These are phyloP conservation scores for Eulithis testata DNA, from an alignment of 2,888 invertebrate species.

Conservation along the genomic window DNA sequence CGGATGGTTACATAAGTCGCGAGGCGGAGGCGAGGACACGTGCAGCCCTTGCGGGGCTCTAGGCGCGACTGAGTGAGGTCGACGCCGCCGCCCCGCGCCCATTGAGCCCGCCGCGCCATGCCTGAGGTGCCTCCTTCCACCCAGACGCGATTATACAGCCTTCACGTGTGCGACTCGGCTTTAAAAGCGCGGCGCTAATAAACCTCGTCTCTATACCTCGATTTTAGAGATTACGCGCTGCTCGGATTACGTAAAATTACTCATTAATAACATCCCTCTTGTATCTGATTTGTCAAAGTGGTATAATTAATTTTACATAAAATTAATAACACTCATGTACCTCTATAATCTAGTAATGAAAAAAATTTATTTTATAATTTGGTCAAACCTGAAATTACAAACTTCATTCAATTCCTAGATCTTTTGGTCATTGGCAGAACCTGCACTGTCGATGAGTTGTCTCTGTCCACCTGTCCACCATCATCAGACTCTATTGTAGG, in stretches of 20 bases:
- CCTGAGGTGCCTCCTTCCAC: conserved; percentile 59
- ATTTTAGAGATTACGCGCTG: conserved; percentile 59
- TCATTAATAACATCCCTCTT: conserved; percentile 32
- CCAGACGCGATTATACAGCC: conserved; percentile 76
- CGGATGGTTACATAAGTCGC: conserved; percentile 82
- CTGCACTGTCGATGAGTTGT: too few relatives aligned
- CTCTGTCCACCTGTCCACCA: too few relatives aligned
- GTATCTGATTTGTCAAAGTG: neutral
- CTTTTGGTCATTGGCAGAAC: too few relatives aligned
- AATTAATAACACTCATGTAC: too few relatives aligned
- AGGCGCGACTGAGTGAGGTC: conserved; percentile 75
- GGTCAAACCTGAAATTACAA: too few relatives aligned
- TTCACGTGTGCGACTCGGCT: conserved; percentile 69
- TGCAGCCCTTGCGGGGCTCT: conserved; percentile 78
- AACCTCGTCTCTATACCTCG: conserved; percentile 64
- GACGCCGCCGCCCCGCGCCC: conserved; percentile 76
- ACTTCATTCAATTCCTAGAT: too few relatives aligned
- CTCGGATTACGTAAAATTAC: conserved; percentile 49
- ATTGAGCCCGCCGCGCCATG: conserved; percentile 64
- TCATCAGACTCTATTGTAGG: too few relatives aligned
- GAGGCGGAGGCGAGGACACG: conserved; percentile 73
- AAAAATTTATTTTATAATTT: too few relatives aligned
- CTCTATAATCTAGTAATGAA: too few relatives aligned
- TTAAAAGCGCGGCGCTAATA: conserved; percentile 67
- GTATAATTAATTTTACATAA: too few relatives aligned